Percentiles rank a stretch among this genome's conserved stretches.
phyloP scores from a whole-genome alignment of 2,113 vertebrate genomes.

The Arothron firmamentum region DNA sequence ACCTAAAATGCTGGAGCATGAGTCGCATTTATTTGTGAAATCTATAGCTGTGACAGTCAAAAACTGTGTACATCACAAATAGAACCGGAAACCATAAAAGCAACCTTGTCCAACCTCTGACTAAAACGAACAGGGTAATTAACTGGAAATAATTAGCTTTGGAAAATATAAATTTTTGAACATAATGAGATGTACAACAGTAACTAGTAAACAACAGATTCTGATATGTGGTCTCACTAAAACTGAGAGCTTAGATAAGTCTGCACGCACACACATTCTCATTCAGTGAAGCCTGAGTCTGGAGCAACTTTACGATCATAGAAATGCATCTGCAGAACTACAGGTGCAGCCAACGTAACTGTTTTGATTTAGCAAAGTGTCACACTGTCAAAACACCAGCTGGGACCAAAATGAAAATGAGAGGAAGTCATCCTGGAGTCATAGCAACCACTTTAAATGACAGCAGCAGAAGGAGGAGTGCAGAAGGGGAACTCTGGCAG shows the following conservation, averaged over 20 bases:
- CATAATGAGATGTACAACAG: not conserved
- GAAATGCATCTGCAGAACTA: not conserved
- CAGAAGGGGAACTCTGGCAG: too few species aligned
- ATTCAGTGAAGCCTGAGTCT: too few species aligned
- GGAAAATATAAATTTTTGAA: not conserved
- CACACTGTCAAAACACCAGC: not conserved
- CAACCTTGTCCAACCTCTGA: not conserved
- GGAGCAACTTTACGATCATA: too few species aligned
- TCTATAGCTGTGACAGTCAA: slow-evolving; percentile 8
- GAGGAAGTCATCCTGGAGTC: too few species aligned
- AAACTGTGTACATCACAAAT: not conserved
- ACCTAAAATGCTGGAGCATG: slow-evolving; percentile 35
- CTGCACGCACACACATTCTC: too few species aligned
- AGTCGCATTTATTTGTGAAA: slow-evolving; percentile 16
- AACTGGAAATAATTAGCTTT: not conserved
- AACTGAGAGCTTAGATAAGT: too few species aligned
- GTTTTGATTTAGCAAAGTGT: not conserved
- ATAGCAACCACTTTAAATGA: too few species aligned
- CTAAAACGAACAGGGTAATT: too few species aligned
- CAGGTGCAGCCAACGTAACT: not conserved
- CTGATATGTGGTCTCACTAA: not conserved
- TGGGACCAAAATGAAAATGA: too few species aligned
- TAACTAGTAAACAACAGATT: not conserved
- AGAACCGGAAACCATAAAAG: not conserved
- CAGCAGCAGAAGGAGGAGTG: too few species aligned